These are phyloP conservation scores for Neoscelio sp. DNA, from an alignment of 2,888 invertebrate species.

Conservation along the genomic window DNA sequence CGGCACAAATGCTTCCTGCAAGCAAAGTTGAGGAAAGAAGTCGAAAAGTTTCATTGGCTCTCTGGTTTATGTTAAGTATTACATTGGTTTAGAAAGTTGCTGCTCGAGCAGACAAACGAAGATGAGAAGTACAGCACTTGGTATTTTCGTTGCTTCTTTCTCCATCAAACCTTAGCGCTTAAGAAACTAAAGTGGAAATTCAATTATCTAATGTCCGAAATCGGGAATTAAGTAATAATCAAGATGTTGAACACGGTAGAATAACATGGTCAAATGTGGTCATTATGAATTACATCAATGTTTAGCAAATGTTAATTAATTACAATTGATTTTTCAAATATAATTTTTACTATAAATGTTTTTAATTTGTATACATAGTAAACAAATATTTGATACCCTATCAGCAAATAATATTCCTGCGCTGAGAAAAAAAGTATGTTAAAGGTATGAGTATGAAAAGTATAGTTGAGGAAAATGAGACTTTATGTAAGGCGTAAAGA, in stretches of 20 bases:
- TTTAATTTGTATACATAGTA: too few species aligned
- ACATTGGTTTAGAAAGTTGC: slow-evolving; percentile 59
- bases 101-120: slow-evolving; percentile 55
- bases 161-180: slow-evolving; percentile 40
- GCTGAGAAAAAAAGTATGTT: too few species aligned
- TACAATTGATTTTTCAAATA: too few species aligned
- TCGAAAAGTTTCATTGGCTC: slow-evolving; percentile 60
- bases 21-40: slow-evolving; percentile 66
- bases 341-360: too few species aligned
- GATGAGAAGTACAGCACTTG: slow-evolving; percentile 52
- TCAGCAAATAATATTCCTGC: too few species aligned
- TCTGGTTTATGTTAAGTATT: slow-evolving; percentile 62
- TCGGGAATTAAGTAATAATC: slow-evolving; percentile 28
- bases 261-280: too few species aligned
- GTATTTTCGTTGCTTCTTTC: slow-evolving; percentile 42
- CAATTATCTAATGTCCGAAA: slow-evolving; percentile 45
- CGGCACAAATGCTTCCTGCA: slow-evolving; percentile 67
- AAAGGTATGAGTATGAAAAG: too few species aligned
- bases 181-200: slow-evolving; percentile 40
- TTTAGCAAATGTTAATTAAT: too few species aligned
- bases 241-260: slow-evolving; percentile 2
- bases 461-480: too few species aligned
- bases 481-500: too few species aligned
- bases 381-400: too few species aligned
- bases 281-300: too few species aligned